Percentiles rank a stretch among this genome's conserved stretches.
phyloP scores from a whole-genome alignment of 2,113 vertebrate genomes.

The Muscicapa adusta region DNA sequence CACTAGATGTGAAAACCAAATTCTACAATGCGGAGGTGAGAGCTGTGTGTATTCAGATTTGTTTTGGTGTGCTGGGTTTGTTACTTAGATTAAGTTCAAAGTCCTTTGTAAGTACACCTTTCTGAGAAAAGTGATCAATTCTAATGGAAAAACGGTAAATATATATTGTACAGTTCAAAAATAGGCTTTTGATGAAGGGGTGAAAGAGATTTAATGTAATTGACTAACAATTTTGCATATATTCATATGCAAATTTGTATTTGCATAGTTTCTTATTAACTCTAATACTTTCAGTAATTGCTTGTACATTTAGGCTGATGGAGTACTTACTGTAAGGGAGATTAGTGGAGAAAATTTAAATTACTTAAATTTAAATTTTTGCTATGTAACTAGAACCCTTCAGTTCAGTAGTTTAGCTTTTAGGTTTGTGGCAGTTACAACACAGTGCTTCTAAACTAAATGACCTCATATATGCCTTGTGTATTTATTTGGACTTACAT shows the following conservation, averaged over 20 bases:
- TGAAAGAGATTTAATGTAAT: not conserved
- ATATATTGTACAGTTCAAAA: not conserved
- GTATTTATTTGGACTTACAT: not conserved
- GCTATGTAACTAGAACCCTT: not conserved
- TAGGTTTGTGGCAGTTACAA: not conserved
- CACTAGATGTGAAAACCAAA: slow-evolving; percentile 98
- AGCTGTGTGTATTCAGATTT: not conserved
- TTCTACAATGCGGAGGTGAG: slow-evolving; percentile 97
- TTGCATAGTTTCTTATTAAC: not conserved
- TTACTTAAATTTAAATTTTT: not conserved
- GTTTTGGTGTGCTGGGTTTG: not conserved
- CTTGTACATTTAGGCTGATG: not conserved
- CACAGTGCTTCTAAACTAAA: not conserved
- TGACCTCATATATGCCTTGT: not conserved
- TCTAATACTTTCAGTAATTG: not conserved
- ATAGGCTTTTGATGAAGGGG: not conserved
- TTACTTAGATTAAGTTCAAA: not conserved
- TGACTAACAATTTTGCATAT: not conserved
- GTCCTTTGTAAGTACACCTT: not conserved
- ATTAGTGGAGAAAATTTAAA: not conserved
- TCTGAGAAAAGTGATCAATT: not conserved
- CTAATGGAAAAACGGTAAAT: not conserved
- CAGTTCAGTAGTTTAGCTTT: not conserved
- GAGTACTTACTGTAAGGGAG: not conserved
- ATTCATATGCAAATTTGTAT: not conserved